Evolutionary conservation across 2,888 invertebrate species (phyloP), one percentile per base, ranked within the genome.

Genomic region (Caenorhabditis japonica): DNA sequence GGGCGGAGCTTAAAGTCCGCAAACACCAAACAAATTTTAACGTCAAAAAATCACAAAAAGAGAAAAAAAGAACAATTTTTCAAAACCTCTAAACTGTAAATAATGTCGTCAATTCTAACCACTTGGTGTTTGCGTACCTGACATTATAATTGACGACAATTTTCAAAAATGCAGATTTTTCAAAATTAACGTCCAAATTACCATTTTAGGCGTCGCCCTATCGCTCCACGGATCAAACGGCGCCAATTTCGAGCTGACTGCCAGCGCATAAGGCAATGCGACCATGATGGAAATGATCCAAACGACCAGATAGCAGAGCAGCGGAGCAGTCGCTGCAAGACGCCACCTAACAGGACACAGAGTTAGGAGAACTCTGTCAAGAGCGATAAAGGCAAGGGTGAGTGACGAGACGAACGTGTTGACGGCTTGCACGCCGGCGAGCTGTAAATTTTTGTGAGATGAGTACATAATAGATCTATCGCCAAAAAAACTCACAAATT

Each of bases 401-500:
- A 86, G 76, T 17, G 85, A 87, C 12, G 86, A 86, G 38, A 87
- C 85, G 69, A 86, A 84, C 52, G 84, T 84, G 74, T 86, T 86
- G 39, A 86, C 82, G 1, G 87, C 87, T 76, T 86, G 87, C 10
- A 84, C 74, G 15, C 84, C 83, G 7, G 85, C 83, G 49, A 85
- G 51, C 84, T 84, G 75, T 21, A 84, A 80, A 7, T 13, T 12
- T 25, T 4, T n/a, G n/a, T n/a, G n/a, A n/a, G n/a, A n/a, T n/a
- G n/a, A n/a, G n/a, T n/a, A n/a, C n/a, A n/a, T n/a, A 4, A 12
- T 8, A 38, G 3, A 13, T 27, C 19, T 55, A 25, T 27, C 7
- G 2, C 3, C 19, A 10, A 56, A 7, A 53, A 56, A 39, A 76
- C 84, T 56, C 12, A 84, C 83, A 64, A 82, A 60, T 74, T 83